These are phyloP conservation scores for Hyposoter dolosus DNA, from an alignment of 2,888 invertebrate genomes.

Conservation along the genomic window DNA sequence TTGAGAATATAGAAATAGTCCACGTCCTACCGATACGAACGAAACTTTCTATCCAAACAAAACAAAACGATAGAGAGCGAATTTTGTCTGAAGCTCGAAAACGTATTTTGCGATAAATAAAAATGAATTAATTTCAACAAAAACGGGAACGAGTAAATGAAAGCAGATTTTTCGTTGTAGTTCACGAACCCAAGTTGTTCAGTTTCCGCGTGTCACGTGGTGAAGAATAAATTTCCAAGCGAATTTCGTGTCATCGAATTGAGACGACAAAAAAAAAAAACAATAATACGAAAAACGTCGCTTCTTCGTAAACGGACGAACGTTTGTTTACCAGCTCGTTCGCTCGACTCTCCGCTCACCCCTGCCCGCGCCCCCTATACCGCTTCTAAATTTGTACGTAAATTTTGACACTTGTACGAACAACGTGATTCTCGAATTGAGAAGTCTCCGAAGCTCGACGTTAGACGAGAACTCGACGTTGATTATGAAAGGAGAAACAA, in stretches of 20 bases:
- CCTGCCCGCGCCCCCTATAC: not conserved
- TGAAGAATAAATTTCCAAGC: not conserved
- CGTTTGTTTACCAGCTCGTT: not conserved
- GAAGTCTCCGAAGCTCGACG: not conserved
- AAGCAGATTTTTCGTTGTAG: not conserved
- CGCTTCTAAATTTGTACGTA: not conserved
- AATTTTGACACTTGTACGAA: conserved; percentile 1
- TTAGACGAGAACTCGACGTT: not conserved
- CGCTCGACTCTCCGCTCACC: not conserved
- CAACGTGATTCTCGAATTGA: not conserved
- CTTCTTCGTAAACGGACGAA: not conserved
- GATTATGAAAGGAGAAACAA: not conserved
- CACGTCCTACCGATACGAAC: not conserved
- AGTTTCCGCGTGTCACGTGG: not conserved
- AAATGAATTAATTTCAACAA: too few species aligned
- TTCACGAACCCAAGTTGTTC: not conserved
- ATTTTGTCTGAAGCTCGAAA: too few species aligned
- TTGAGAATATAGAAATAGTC: not conserved
- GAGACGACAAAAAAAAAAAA: not conserved
- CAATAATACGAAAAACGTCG: not conserved
- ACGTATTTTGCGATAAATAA: too few species aligned
- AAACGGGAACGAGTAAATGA: too few species aligned
- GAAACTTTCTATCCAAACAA: too few species aligned
- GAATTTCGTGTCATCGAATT: not conserved
- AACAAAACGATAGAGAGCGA: too few species aligned